Evolutionary conservation across 2,113 vertebrate species (phyloP).

Genomic region (Ctenomys sociabilis): DNA sequence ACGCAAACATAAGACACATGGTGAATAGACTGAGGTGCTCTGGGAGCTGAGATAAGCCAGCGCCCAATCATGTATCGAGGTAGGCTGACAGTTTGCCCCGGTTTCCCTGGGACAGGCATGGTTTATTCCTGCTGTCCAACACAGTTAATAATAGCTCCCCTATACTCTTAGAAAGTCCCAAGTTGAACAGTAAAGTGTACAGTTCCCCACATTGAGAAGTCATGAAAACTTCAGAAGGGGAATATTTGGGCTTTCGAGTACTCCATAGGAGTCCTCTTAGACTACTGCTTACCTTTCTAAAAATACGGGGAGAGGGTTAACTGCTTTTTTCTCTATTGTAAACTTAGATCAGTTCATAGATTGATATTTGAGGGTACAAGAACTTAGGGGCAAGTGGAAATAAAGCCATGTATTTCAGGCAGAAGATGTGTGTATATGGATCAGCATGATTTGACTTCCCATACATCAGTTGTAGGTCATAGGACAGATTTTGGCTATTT

Average conservation of each 20-base stretch:
- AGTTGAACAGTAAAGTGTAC: neutral
- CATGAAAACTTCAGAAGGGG: neutral
- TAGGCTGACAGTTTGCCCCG: neutral
- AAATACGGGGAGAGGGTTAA: neutral
- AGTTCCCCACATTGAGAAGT: neutral
- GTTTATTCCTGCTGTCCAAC: neutral
- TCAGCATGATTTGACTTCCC: neutral
- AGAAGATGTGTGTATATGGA: neutral
- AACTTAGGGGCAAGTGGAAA: neutral
- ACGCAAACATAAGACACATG: neutral
- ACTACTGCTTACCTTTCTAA: neutral
- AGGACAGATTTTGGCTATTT: neutral
- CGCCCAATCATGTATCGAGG: neutral
- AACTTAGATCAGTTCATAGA: neutral
- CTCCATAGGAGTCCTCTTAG: neutral
- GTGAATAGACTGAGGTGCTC: neutral
- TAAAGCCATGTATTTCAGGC: neutral
- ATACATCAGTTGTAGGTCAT: neutral
- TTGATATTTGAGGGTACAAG: neutral
- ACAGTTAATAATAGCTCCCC: neutral
- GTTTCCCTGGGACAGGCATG: neutral
- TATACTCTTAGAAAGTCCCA: neutral
- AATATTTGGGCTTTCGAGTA: neutral
- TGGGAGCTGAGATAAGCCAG: constrained; percentile 2
- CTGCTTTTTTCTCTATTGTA: neutral